These are phyloP conservation scores for Cyclophora albipunctata DNA, from an alignment of 2,888 invertebrate genomes.

Conservation along the genomic window DNA sequence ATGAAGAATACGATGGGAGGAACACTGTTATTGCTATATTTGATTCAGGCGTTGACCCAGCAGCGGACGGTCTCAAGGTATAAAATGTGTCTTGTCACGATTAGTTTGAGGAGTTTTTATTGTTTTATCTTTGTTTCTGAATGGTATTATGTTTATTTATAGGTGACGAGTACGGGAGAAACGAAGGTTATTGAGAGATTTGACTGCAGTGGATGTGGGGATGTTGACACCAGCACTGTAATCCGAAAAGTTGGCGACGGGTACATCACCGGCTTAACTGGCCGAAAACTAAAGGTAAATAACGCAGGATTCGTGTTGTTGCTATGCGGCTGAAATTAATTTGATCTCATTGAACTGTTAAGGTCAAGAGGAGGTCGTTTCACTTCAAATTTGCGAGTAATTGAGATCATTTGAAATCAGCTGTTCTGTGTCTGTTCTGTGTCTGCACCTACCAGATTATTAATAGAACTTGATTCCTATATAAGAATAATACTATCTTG, in stretches of 20 bases:
- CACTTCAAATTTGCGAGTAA: too few relatives aligned
- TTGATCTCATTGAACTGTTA: constrained; percentile 1
- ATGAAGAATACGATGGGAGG: constrained; percentile 93
- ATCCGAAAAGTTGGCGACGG: constrained; percentile 77
- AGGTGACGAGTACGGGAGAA: constrained; percentile 92
- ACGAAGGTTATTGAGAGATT: constrained; percentile 95
- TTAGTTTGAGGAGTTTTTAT: constrained; percentile 45
- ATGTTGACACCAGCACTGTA: constrained; percentile 90
- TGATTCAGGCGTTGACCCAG: constrained; percentile 98
- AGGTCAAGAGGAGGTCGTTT: constrained; percentile 9
- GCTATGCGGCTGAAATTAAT: constrained; percentile 1
- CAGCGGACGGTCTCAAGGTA: constrained; percentile 95
- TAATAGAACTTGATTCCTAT: too few relatives aligned
- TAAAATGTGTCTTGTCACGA: constrained; percentile 63
- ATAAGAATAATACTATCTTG: too few relatives aligned
- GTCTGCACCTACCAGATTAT: not conserved
- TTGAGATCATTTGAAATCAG: constrained; percentile 2
- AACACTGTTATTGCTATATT: constrained; percentile 95
- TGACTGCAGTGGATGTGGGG: constrained; percentile 97
- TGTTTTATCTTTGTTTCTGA: constrained; percentile 23
- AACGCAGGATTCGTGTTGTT: constrained; percentile 4
- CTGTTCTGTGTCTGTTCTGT: constrained; percentile 1
- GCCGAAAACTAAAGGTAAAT: constrained; percentile 88
- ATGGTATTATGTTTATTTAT: constrained; percentile 27
- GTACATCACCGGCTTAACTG: constrained; percentile 87